A percentile compares a stretch with the other conserved stretches of the same genome.
phyloP scores from a whole-genome alignment of 2,113 vertebrate species.

The Numenius arquata region DNA sequence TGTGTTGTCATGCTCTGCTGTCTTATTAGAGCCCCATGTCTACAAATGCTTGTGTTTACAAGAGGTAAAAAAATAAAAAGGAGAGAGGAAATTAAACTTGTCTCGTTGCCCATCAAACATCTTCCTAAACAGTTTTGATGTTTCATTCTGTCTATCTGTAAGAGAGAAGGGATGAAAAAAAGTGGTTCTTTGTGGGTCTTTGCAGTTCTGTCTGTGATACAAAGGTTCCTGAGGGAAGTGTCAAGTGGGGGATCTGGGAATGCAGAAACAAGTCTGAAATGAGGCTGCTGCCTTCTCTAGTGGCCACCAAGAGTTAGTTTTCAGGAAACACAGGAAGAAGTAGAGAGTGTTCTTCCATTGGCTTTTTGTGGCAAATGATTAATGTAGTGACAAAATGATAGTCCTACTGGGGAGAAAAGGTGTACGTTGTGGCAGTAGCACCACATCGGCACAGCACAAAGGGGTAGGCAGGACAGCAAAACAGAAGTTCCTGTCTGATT shows the following conservation, averaged over 20 bases:
- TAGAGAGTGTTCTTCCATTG: not conserved
- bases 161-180: not conserved
- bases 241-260: not conserved
- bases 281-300: not conserved
- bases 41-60: not conserved
- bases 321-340: not conserved
- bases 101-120: not conserved
- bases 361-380: not conserved
- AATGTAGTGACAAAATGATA: not conserved
- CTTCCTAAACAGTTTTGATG: not conserved
- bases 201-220: not conserved
- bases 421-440: accelerated
- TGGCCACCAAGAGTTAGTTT: not conserved
- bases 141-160: not conserved
- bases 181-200: not conserved
- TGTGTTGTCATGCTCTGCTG: not conserved
- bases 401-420: not conserved
- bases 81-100: not conserved
- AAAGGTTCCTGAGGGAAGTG: not conserved
- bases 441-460: not conserved
- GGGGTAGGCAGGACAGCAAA: not conserved
- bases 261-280: not conserved
- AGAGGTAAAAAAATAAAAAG: not conserved
- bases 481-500: not conserved
- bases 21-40: not conserved